phyloP scores from a whole-genome alignment of 2,888 invertebrate species.

The Apantesis nais region DNA sequence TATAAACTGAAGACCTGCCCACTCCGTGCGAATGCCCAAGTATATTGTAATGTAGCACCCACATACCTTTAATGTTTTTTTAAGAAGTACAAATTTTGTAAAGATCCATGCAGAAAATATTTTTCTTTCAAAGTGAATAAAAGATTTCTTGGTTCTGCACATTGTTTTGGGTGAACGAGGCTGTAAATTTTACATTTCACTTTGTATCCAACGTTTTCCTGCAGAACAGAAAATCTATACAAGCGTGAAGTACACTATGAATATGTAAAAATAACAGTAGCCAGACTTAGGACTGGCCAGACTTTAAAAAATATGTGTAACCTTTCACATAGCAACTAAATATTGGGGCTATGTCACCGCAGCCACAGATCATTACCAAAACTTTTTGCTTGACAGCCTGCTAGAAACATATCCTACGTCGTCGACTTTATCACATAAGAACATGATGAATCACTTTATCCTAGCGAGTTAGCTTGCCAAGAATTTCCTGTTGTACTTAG shows the following conservation, averaged over 20 bases:
- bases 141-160: slow-evolving; percentile 15
- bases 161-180: slow-evolving; percentile 13
- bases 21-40: background rate
- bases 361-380: slow-evolving; percentile 21
- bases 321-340: background rate
- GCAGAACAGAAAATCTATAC: background rate
- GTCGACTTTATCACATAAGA: slow-evolving; percentile 12
- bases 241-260: background rate
- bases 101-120: slow-evolving; percentile 13
- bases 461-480: slow-evolving; percentile 10
- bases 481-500: slow-evolving; percentile 1
- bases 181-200: slow-evolving; percentile 14
- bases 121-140: slow-evolving; percentile 16
- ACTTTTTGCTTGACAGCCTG: slow-evolving; percentile 26
- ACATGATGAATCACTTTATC: slow-evolving; percentile 23
- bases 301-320: background rate
- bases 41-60: background rate
- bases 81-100: slow-evolving; percentile 10
- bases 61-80: background rate
- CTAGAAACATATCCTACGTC: slow-evolving; percentile 12
- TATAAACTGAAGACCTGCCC: background rate
- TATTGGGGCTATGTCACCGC: background rate
- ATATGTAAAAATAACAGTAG: background rate
- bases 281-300: background rate
- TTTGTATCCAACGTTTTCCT: background rate